These are phyloP conservation scores for Echinarachnius parma DNA, from an alignment of 53 echinoderm and acorn worm species.

Conservation along the genomic window DNA sequence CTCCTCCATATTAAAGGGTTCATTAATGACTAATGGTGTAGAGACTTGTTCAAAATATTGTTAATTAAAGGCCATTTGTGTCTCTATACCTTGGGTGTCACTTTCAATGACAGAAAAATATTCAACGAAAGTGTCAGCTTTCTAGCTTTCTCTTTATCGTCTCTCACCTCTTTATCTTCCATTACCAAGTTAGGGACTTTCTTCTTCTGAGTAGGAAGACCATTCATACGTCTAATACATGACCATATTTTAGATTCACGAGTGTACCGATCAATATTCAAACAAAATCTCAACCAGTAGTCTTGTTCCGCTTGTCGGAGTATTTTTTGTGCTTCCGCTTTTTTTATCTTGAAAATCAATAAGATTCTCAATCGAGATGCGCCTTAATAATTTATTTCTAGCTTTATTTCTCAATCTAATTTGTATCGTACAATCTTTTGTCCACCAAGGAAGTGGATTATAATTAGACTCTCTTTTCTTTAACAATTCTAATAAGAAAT, in stretches of 20 bases:
- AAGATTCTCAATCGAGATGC: not conserved
- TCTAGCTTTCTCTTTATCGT: not conserved
- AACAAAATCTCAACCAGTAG: not conserved
- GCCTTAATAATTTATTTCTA: not conserved
- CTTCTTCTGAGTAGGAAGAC: not conserved
- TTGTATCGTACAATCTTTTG: not conserved
- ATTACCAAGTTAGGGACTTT: not conserved
- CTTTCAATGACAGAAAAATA: not conserved
- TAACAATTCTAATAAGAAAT: not conserved
- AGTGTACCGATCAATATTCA: not conserved
- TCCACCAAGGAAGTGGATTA: constrained; percentile 6
- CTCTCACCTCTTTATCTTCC: not conserved
- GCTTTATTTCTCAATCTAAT: constrained; percentile 1
- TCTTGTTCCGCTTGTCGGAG: not conserved
- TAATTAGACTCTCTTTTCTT: too few species aligned
- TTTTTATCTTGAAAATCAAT: not conserved
- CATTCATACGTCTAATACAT: not conserved
- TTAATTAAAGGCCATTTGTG: not conserved
- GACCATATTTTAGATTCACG: not conserved
- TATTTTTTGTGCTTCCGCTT: not conserved
- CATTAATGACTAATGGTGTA: not conserved
- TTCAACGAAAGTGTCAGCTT: not conserved
- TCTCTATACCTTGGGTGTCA: not conserved
- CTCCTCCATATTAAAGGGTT: not conserved
- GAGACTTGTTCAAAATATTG: not conserved